phyloP scores from a whole-genome alignment of 2,797 vertebrate genomes.

The Lophura swinhoii region DNA sequence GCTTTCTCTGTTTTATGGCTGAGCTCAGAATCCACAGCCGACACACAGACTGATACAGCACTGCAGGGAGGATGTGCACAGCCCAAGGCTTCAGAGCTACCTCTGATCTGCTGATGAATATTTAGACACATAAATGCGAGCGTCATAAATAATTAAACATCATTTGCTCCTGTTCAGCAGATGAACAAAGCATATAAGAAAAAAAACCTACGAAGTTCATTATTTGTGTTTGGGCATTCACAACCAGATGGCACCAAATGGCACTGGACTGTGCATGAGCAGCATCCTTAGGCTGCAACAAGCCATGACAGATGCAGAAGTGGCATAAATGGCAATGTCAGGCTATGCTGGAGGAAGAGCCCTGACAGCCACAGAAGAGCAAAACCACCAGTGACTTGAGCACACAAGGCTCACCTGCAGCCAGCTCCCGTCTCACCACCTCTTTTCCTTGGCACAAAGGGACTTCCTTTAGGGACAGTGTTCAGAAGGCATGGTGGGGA shows the following conservation, averaged over 20 bases:
- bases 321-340: neutral
- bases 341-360: neutral
- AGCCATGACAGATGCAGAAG: neutral
- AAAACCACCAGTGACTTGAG: neutral
- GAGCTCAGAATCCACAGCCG: neutral
- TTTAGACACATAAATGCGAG: neutral
- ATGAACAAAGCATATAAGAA: neutral
- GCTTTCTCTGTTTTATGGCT: accelerated
- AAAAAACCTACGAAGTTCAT: neutral
- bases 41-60: accelerated
- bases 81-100: neutral
- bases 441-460: too few species aligned
- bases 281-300: neutral
- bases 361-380: neutral
- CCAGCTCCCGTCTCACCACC: too few species aligned
- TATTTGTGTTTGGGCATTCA: neutral
- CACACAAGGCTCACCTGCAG: neutral
- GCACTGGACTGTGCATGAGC: accelerated
- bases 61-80: neutral
- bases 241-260: neutral
- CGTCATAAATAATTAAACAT: neutral
- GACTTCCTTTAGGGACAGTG: too few species aligned
- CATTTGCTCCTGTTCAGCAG: neutral
- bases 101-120: neutral
- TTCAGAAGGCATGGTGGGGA: too few species aligned